Base-by-base conservation (phyloP, 2,888 invertebrate species). In the Xanthorhoe spadicearia region DNA sequence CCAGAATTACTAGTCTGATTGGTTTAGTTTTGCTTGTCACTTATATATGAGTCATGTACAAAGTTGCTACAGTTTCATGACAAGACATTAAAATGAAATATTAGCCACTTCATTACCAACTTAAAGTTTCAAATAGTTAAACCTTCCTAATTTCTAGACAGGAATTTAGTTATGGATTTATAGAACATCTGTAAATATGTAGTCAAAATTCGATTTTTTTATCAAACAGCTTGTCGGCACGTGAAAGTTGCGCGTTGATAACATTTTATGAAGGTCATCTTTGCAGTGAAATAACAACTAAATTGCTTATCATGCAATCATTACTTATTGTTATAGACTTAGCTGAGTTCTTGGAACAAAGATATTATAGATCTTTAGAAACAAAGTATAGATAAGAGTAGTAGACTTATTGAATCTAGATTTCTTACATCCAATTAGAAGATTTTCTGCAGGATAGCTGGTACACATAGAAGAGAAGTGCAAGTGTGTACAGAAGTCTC, bases 231-330 rank as follows among this genome's bases (percentile, higher is more conserved):
- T 59, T 35, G n/a, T 56, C 50, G 3, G 50, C 69, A 72, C 72
- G 73, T 72, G 72, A 64, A n/a, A 50, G 53, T 69, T 63, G 68
- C 65, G 64, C 69, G 59, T 43, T 64, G 56, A 68, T 68, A 69
- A 61, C 60, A 55, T 43, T 43, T 51, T 52, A 23, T 8, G 48
- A 69, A 68, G 67, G 70, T 62, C 56, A 61, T 43, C 38, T 32
- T 32, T 43, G 35, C 35, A 38, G 0, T 38, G 13, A 43, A 43
- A 43, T 43, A 43, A 2, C 2, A 43, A 43, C 38, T 43, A 13
- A 13, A 43, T 13, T 43, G 38, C 38, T 43, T 43, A 43, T 43
- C 38, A 43, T 43, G 13, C 38, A 43, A 13, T 43, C 13, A 4
- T 13, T 43, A 13, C 2, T 13, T 43, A 13, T 43, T 3, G 13